Evolutionary conservation across 2,113 vertebrate species (phyloP).

Genomic region (Benitochromis conjunctus): DNA sequence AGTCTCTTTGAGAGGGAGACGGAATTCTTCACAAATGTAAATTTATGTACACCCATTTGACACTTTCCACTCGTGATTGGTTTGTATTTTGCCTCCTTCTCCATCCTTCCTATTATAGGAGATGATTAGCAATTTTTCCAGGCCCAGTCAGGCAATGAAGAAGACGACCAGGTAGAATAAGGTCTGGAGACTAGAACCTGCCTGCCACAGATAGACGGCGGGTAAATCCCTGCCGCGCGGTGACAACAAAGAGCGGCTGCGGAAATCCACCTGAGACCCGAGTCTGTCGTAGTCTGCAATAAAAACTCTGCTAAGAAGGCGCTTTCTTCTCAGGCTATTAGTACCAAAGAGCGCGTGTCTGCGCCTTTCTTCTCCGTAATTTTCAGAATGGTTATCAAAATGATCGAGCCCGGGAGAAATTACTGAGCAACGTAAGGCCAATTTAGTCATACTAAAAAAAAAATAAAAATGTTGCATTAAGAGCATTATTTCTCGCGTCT

Average conservation of each 20-base stretch:
- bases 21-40: conserved; percentile 39
- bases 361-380: conserved; percentile 16
- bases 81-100: conserved; percentile 52
- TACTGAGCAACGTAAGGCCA: not conserved
- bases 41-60: conserved; percentile 64
- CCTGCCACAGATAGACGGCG: conserved; percentile 30
- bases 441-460: not conserved
- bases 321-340: conserved; percentile 33
- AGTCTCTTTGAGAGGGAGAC: not conserved
- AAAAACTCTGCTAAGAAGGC: conserved; percentile 1
- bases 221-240: conserved; percentile 17
- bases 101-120: conserved; percentile 49
- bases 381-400: conserved; percentile 22
- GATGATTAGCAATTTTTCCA: conserved; percentile 58
- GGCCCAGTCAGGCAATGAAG: conserved; percentile 29
- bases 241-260: conserved; percentile 8
- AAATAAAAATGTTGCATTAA: conserved; percentile 1
- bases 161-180: conserved; percentile 25
- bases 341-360: not conserved
- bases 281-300: conserved; percentile 21
- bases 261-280: conserved; percentile 34
- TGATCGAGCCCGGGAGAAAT: conserved; percentile 28
- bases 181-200: conserved; percentile 33
- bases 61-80: conserved; percentile 51
- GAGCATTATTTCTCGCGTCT: not conserved